phyloP scores from a whole-genome alignment of 1,140 invertebrate genomes.

The Euglossa dilemma region DNA sequence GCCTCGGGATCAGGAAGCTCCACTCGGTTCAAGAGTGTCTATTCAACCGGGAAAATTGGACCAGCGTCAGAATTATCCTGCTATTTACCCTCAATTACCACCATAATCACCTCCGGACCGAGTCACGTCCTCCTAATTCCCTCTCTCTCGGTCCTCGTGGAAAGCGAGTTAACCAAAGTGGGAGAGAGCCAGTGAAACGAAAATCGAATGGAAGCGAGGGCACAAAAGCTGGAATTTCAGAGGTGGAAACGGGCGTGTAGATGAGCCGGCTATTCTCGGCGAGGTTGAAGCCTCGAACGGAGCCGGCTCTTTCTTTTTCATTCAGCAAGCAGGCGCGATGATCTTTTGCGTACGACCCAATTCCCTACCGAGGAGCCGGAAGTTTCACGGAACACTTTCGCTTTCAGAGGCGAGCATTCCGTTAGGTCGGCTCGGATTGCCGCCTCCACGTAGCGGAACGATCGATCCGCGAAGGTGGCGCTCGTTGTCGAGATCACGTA shows the following conservation, averaged over 20 bases:
- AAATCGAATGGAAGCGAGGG: not conserved
- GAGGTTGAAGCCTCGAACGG: too few species aligned
- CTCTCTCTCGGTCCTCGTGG: not conserved
- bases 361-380: conserved; percentile 32
- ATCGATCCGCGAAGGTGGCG: conserved; percentile 55
- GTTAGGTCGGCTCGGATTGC: conserved; percentile 9
- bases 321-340: not conserved
- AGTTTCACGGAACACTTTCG: conserved; percentile 52
- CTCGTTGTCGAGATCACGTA: conserved; percentile 14
- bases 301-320: not conserved
- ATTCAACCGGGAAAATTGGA: not conserved
- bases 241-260: not conserved
- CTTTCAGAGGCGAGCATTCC: conserved; percentile 19
- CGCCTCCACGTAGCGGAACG: not conserved
- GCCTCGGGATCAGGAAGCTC: not conserved
- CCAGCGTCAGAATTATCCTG: not conserved
- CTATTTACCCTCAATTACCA: not conserved
- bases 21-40: not conserved
- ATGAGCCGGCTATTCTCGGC: not conserved
- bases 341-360: conserved; percentile 1
- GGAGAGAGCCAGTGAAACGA: too few species aligned
- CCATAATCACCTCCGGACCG: not conserved
- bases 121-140: not conserved
- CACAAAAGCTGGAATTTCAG: not conserved
- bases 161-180: not conserved